Evolutionary conservation across 2,113 vertebrate genomes (phyloP).

Genomic region (Centropus unirufus): DNA sequence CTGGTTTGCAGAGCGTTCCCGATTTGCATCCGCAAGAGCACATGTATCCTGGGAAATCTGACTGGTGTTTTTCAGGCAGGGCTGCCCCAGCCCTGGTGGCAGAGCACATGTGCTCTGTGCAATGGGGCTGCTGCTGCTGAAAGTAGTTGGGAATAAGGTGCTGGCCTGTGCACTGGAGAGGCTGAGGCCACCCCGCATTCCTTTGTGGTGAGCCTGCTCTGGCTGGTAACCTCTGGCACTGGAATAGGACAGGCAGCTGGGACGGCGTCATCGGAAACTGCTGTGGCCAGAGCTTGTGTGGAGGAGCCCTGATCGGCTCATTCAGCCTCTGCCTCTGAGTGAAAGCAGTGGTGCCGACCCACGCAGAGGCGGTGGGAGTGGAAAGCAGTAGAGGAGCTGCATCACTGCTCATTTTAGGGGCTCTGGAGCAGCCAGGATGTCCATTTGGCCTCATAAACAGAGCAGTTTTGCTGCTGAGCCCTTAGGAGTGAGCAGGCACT

Average conservation of each 20-base stretch:
- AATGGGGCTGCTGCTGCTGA: neutral
- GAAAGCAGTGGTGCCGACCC: neutral
- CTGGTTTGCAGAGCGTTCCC: neutral
- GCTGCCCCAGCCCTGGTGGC: fast-evolving
- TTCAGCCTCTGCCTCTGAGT: neutral
- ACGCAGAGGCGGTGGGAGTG: neutral
- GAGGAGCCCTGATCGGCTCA: neutral
- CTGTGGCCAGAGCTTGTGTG: neutral
- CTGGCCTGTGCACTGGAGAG: neutral
- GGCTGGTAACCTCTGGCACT: neutral
- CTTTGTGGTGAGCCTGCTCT: constrained; percentile 33
- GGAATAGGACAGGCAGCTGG: neutral
- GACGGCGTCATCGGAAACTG: fast-evolving
- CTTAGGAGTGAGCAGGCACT: neutral
- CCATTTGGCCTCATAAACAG: neutral
- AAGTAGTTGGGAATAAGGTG: neutral
- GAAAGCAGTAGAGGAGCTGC: neutral
- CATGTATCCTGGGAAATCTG: neutral
- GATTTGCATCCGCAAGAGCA: neutral
- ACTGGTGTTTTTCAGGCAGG: neutral
- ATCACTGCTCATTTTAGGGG: neutral
- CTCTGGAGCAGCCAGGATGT: neutral
- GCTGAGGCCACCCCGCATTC: neutral
- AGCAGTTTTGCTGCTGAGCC: neutral
- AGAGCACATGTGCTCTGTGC: neutral